Evolutionary conservation across 2,797 vertebrate species (phyloP).

Genomic region (Synanceia verrucosa): DNA sequence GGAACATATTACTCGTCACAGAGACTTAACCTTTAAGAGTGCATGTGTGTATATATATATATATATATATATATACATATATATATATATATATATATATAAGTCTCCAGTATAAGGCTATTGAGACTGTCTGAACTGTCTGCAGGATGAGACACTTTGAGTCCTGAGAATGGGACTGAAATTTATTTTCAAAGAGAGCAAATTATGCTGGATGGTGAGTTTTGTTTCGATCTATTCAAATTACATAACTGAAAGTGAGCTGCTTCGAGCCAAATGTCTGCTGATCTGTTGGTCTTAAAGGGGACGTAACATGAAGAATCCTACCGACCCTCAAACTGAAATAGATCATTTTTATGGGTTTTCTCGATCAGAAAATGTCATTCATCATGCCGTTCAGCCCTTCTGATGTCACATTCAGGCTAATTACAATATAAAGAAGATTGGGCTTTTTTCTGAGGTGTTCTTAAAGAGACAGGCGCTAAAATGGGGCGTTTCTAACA

Average conservation of each 20-base stretch:
- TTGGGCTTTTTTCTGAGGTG: not conserved
- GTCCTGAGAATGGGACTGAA: not conserved
- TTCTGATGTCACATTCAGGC: no score
- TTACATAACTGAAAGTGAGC: not conserved
- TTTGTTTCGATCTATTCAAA: not conserved
- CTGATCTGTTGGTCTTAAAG: not conserved
- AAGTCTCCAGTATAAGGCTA: not conserved
- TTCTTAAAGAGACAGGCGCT: not conserved
- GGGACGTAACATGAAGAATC: not conserved
- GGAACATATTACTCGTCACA: conserved; percentile 31
- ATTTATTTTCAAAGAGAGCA: not conserved
- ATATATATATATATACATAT: no score
- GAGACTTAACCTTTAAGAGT: conserved; percentile 12
- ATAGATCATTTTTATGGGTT: no score
- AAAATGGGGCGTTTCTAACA: no score
- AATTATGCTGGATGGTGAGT: not conserved
- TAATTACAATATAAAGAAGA: not conserved
- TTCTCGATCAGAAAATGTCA: not conserved
- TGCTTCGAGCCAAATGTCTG: not conserved
- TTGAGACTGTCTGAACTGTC: conserved; percentile 3
- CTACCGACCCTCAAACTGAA: not conserved
- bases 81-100: no score
- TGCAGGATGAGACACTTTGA: not conserved
- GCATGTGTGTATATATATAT: conserved; percentile 9
- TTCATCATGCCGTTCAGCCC: not conserved